Percentiles rank a stretch among this genome's conserved stretches.
These are phyloP conservation scores for Plutella xylostella DNA, from an alignment of 2,888 invertebrate species.

Conservation along the genomic window DNA sequence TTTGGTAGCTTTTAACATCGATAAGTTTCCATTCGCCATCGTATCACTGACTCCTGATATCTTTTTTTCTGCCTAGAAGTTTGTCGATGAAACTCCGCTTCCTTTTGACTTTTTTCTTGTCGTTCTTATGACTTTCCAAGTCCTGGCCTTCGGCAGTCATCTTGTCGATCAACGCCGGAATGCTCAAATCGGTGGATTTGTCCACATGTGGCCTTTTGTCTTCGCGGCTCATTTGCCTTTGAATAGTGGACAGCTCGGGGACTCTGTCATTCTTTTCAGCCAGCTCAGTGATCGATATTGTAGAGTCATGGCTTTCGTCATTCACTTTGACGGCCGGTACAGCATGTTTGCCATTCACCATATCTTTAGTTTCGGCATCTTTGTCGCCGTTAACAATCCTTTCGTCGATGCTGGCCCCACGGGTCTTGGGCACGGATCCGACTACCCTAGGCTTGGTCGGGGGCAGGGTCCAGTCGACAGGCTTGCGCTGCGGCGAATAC, in stretches of 20 bases:
- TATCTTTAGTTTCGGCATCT: conserved; percentile 48
- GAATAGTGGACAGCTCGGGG: conserved; percentile 42
- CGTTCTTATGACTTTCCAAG: conserved; percentile 38
- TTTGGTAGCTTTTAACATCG: conserved; percentile 47
- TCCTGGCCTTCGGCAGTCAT: conserved; percentile 48
- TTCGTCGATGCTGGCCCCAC: conserved; percentile 36
- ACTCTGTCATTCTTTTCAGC: conserved; percentile 53
- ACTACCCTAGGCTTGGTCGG: conserved; percentile 58
- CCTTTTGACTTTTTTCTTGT: conserved; percentile 51
- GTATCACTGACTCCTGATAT: conserved; percentile 32
- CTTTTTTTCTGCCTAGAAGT: conserved; percentile 55
- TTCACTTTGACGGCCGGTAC: conserved; percentile 14
- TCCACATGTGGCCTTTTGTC: conserved; percentile 32
- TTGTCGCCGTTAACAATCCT: conserved; percentile 22
- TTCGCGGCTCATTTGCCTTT: conserved; percentile 39
- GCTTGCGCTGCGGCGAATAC: conserved; percentile 59
- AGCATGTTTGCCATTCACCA: too few species aligned
- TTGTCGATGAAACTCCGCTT: conserved; percentile 63
- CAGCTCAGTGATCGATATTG: conserved; percentile 41
- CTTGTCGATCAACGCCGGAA: conserved; percentile 54
- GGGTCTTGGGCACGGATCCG: conserved; percentile 51
- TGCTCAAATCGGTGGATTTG: conserved; percentile 42
- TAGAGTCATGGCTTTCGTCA: conserved; percentile 30
- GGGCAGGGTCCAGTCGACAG: conserved; percentile 55
- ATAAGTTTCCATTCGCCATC: conserved; percentile 32